Percentiles rank a stretch among this genome's conserved stretches.
Evolutionary conservation across 2,113 vertebrate species (phyloP).

Genomic region (Nycticebus coucang): DNA sequence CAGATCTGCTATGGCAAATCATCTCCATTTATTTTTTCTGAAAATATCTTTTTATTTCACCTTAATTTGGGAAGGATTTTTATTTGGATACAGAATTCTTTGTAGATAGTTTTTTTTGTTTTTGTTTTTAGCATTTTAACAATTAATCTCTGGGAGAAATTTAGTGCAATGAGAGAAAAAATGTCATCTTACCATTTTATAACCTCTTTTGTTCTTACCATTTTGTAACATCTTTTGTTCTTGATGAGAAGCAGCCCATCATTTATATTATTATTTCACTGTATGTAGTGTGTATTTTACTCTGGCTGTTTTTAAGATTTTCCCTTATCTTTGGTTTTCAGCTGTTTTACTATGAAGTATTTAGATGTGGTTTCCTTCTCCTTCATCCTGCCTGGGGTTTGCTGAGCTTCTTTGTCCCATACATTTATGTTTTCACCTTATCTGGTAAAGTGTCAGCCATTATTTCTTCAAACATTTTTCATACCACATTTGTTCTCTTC

Average conservation of each 20-base stretch:
- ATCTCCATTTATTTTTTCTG: not conserved
- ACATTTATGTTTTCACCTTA: not conserved
- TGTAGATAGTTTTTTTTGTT: not conserved
- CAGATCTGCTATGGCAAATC: not conserved
- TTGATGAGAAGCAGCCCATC: not conserved
- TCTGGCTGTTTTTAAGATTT: not conserved
- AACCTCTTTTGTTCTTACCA: not conserved
- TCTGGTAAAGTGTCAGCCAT: not conserved
- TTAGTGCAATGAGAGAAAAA: not conserved
- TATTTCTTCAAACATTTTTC: not conserved
- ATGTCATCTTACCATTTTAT: not conserved
- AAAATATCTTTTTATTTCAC: not conserved
- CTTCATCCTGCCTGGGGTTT: not conserved
- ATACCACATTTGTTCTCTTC: not conserved
- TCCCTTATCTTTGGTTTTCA: not conserved
- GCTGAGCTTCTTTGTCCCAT: not conserved
- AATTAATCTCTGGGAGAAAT: too few relatives aligned
- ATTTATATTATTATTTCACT: not conserved
- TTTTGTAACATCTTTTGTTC: not conserved
- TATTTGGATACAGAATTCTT: not conserved
- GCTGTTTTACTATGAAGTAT: not conserved
- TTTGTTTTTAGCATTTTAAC: not conserved
- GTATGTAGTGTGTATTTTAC: not conserved
- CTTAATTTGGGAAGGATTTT: not conserved
- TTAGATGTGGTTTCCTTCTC: not conserved